Evolutionary conservation across 2,113 vertebrate species (phyloP), one percentile per base, ranked within the genome.

Genomic region (Chaetops frenatus): DNA sequence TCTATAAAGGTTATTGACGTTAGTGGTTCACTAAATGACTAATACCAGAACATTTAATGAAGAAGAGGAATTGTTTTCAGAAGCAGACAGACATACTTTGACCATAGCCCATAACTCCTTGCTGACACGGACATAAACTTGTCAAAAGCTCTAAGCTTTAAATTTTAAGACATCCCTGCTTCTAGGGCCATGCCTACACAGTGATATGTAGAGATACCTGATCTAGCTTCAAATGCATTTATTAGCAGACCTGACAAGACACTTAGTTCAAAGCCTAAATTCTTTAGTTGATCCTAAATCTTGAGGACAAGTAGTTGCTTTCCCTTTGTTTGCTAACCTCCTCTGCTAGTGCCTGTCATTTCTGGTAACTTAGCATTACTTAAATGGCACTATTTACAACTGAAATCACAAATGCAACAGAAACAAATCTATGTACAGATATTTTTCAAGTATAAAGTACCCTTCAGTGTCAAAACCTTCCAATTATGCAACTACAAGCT

Each of bases 31-130:
- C 71, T 80, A 82, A 85, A 65, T 62, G 31, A 69, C 62, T 66
- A 36, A 84, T 65, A 62, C 36, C 47, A 81, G 60, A 72, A 83
- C 27, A 66, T 81, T 77, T 82, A 80, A 85, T 45, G 51, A 90
- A 90, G 71, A 95, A 70, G 53, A 92, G 18, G 10, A 90, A 88
- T 66, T 88, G 51, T 81, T 87, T 96, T 85, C 44, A 83, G 79
- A 81, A 94, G 58, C 29, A 90, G 71, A 66, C 28, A 85, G 64
- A 73, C 31, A 28, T 45, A 58, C 47, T 72, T 64, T 48, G 71
- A 86, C 5, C 29, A 88, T 38, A 54, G 20, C 20, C 44, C 60
- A 40, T 62, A 92, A 89, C 23, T 91, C 70, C 62, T 80, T 47
- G 35, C 51, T 88, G 88, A 86, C 78, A 85, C 38, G 82, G 58